Percentiles rank a stretch among this genome's conserved stretches.
phyloP scores from a whole-genome alignment of 2,113 vertebrate species.

The Mesitornis unicolor region DNA sequence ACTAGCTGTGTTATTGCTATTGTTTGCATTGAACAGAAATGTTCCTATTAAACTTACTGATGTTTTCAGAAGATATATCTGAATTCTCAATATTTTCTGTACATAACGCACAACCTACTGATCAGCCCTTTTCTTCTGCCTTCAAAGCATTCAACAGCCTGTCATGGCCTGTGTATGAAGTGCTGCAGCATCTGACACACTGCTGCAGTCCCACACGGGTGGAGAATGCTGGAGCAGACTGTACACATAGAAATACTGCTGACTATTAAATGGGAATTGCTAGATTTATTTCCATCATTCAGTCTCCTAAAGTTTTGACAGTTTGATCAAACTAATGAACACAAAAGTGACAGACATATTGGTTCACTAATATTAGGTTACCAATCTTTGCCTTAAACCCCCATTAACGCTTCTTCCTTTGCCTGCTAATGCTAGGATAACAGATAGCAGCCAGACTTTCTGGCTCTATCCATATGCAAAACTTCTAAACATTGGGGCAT shows the following conservation, averaged over 20 bases:
- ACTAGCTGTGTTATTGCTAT: not conserved
- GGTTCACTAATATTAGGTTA: constrained; percentile 79
- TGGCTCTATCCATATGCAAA: constrained; percentile 81
- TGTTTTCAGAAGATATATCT: not conserved
- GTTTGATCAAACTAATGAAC: constrained; percentile 71
- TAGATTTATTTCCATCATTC: constrained; percentile 62
- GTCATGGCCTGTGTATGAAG: not conserved
- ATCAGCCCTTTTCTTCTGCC: not conserved
- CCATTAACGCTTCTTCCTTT: constrained; percentile 76
- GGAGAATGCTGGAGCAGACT: not conserved
- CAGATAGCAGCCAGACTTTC: constrained; percentile 85
- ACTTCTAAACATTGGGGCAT: constrained; percentile 76
- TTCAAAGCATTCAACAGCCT: not conserved
- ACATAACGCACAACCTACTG: not conserved
- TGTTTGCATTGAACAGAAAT: not conserved
- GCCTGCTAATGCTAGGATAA: constrained; percentile 79
- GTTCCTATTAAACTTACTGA: not conserved
- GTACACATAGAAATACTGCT: not conserved
- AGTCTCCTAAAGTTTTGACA: constrained; percentile 75
- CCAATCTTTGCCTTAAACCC: constrained; percentile 68
- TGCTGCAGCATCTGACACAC: not conserved
- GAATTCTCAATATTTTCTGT: not conserved
- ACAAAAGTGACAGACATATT: constrained; percentile 71
- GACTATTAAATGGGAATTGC: constrained; percentile 15
- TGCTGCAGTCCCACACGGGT: not conserved